These are phyloP conservation scores for Homarus gammarus DNA, from an alignment of 2,888 invertebrate genomes.

Conservation along the genomic window DNA sequence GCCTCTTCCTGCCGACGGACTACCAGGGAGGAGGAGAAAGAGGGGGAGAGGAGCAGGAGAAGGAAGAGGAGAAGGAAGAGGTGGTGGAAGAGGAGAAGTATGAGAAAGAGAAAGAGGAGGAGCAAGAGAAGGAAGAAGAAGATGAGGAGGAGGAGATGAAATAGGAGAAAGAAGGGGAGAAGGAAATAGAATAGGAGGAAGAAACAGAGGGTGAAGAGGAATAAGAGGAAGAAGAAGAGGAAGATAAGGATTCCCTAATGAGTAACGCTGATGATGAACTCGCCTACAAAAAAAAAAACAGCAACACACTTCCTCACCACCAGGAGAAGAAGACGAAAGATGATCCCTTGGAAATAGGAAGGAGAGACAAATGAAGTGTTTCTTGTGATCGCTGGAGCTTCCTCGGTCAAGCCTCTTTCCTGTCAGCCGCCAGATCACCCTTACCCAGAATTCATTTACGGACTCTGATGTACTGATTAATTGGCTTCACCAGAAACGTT, in stretches of 20 bases:
- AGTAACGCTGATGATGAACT: constrained; percentile 62
- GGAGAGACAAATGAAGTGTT: constrained; percentile 66
- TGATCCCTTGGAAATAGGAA: constrained; percentile 64
- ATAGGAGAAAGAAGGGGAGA: background rate
- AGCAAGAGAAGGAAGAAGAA: no score
- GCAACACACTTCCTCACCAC: no score
- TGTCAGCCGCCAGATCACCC: constrained; percentile 33
- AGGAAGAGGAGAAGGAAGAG: no score
- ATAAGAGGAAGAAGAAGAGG: background rate
- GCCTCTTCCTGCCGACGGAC: background rate
- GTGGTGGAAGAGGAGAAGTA: no score
- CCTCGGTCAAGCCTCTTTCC: constrained; percentile 62
- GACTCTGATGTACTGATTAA: constrained; percentile 39
- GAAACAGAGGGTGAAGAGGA: no score
- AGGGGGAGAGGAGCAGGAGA: no score
- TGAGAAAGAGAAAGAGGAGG: no score
- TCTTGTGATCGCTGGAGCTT: constrained; percentile 34
- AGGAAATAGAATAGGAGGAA: no score
- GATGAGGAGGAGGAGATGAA: background rate
- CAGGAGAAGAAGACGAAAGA: constrained; percentile 62
- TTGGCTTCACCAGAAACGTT: constrained; percentile 15
- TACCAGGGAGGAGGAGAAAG: no score
- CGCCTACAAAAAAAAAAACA: constrained; percentile 36
- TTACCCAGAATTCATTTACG: constrained; percentile 36
- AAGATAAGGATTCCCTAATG: constrained; percentile 46